Evolutionary conservation across 2,797 vertebrate species (phyloP).

Genomic region (Phrynocephalus forsythii): DNA sequence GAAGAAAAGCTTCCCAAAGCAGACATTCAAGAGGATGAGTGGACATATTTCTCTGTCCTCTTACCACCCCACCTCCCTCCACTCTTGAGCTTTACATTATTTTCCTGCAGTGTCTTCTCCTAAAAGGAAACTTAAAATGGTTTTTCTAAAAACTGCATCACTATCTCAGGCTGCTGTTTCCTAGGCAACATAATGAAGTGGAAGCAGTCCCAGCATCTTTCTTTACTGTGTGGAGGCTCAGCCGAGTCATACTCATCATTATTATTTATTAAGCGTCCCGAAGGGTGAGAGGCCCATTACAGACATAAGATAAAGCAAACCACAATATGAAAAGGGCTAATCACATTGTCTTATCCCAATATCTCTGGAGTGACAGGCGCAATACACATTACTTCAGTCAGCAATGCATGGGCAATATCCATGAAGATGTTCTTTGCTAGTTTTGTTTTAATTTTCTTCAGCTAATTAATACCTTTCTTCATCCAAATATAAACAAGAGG

Average conservation of each 20-base stretch:
- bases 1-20: not conserved
- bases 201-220: slow-evolving; percentile 31
- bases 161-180: slow-evolving; percentile 52
- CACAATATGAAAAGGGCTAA: slow-evolving; percentile 5
- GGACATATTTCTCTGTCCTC: not conserved
- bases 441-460: slow-evolving; percentile 23
- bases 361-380: slow-evolving; percentile 10
- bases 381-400: not conserved
- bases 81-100: not conserved
- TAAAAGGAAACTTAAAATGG: slow-evolving; percentile 33
- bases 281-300: not conserved
- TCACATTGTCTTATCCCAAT: not conserved
- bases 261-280: slow-evolving; percentile 39
- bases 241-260: slow-evolving; percentile 24
- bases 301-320: slow-evolving; percentile 28
- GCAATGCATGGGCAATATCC: not conserved
- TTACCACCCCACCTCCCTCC: not conserved
- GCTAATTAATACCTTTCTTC: not conserved
- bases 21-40: not conserved
- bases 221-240: slow-evolving; percentile 30
- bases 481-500: not conserved
- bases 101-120: slow-evolving; percentile 14
- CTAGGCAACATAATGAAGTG: slow-evolving; percentile 61
- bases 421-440: slow-evolving; percentile 6
- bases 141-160: slow-evolving; percentile 24